Conservation (phyloP, 2,888 invertebrate species). For the Pseudanteris insignis region DNA sequence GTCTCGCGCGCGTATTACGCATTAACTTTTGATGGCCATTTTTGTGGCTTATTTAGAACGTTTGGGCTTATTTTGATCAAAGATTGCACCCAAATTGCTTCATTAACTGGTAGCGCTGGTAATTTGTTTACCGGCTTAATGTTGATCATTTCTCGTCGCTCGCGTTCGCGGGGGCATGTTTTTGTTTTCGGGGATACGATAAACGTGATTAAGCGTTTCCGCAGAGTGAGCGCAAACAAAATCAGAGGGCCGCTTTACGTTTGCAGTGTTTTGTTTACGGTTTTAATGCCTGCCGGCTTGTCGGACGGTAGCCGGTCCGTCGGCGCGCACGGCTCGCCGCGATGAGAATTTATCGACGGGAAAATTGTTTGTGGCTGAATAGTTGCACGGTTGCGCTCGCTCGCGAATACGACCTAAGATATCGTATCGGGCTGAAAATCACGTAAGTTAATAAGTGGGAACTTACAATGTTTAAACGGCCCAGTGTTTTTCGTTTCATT, state of each 20-base stretch:
- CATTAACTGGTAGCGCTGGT: slow-evolving; percentile 15
- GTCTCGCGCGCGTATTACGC: neutral
- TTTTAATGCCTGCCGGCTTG: slow-evolving; percentile 5
- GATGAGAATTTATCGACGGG: slow-evolving; percentile 24
- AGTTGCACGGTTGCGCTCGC: neutral
- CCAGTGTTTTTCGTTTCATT: too few species aligned
- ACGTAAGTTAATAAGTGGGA: too few species aligned
- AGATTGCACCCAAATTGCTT: slow-evolving; percentile 28
- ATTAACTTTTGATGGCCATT: slow-evolving; percentile 19
- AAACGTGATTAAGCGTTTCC: slow-evolving; percentile 32
- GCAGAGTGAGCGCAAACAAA: slow-evolving; percentile 19
- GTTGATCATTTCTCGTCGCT: slow-evolving; percentile 24
- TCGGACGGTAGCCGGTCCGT: neutral
- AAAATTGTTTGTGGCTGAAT: slow-evolving; percentile 19
- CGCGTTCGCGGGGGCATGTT: slow-evolving; percentile 8
- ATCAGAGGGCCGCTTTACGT: slow-evolving; percentile 11
- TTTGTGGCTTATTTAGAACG: slow-evolving; percentile 18
- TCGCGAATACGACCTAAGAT: too few species aligned
- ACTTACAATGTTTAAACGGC: too few species aligned
- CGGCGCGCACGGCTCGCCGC: neutral
- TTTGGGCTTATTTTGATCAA: slow-evolving; percentile 12
- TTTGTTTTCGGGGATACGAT: slow-evolving; percentile 18
- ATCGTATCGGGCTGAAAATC: too few species aligned
- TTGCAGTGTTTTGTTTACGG: slow-evolving; percentile 22
- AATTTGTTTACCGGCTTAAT: slow-evolving; percentile 30